Conservation (phyloP, 1,140 invertebrate genomes). For the Bombus consobrinus region DNA sequence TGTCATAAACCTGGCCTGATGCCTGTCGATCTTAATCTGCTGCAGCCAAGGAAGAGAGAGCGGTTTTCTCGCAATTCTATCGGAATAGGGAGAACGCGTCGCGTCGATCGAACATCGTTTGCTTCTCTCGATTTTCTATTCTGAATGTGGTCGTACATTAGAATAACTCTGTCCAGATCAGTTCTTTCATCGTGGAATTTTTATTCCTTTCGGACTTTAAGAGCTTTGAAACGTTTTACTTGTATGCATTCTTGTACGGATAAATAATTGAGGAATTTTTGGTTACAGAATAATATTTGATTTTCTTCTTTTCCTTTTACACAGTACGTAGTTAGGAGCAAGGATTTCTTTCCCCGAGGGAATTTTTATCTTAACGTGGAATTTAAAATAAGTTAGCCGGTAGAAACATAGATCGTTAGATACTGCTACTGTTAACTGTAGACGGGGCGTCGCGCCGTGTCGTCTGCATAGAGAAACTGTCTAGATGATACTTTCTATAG, state of each 20-base stretch:
- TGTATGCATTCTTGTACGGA: neutral
- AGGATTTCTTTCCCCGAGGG: too few relatives aligned
- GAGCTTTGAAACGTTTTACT: too few relatives aligned
- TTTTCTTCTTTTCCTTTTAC: neutral
- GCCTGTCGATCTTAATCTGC: slow-evolving; percentile 43
- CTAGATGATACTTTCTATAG: too few relatives aligned
- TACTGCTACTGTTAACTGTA: too few relatives aligned
- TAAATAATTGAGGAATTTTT: neutral
- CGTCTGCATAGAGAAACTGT: too few relatives aligned
- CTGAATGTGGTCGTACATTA: neutral
- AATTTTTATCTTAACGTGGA: too few relatives aligned
- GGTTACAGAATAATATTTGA: neutral
- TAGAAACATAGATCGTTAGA: too few relatives aligned
- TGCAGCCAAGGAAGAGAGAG: neutral
- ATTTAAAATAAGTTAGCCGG: too few relatives aligned
- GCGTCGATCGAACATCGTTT: neutral
- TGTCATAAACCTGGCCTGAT: slow-evolving; percentile 38
- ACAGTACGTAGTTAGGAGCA: too few relatives aligned
- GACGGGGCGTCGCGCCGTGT: too few relatives aligned
- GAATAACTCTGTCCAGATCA: too few relatives aligned
- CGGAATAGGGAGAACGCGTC: neutral
- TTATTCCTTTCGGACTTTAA: neutral
- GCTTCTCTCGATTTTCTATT: neutral
- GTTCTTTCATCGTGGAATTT: neutral
- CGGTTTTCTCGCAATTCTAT: slow-evolving; percentile 1